phyloP scores from a whole-genome alignment of 2,113 vertebrate species.

The Malurus cyaneus region DNA sequence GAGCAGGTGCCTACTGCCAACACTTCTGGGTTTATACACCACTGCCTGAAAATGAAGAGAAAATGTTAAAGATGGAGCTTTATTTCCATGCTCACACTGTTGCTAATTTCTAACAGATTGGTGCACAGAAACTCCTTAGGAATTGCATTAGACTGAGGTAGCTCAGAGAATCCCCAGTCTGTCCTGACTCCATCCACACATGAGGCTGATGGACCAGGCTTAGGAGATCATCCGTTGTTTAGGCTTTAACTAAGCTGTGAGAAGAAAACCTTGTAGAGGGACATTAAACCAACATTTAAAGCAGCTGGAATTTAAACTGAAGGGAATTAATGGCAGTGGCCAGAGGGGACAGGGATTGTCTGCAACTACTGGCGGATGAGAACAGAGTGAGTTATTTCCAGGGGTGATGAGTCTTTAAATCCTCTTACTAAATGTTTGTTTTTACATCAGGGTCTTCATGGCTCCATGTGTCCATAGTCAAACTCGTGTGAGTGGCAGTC shows the following conservation, averaged over 20 bases:
- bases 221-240: not conserved
- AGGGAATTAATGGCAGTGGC: not conserved
- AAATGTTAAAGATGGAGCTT: not conserved
- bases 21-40: not conserved
- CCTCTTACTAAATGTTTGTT: not conserved
- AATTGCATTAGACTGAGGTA: not conserved
- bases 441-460: not conserved
- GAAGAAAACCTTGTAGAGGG: not conserved
- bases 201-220: not conserved
- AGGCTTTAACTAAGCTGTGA: not conserved
- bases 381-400: not conserved
- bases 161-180: not conserved
- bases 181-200: accelerated
- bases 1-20: not conserved
- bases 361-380: not conserved
- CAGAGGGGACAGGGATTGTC: not conserved
- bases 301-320: not conserved
- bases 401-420: not conserved
- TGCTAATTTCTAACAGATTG: not conserved
- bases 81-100: not conserved
- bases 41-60: not conserved
- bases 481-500: not conserved
- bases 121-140: not conserved
- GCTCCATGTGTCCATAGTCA: not conserved
- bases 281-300: not conserved